These are phyloP conservation scores for Drosophila seclusa DNA, from an alignment of 2,888 invertebrate genomes.

Conservation along the genomic window DNA sequence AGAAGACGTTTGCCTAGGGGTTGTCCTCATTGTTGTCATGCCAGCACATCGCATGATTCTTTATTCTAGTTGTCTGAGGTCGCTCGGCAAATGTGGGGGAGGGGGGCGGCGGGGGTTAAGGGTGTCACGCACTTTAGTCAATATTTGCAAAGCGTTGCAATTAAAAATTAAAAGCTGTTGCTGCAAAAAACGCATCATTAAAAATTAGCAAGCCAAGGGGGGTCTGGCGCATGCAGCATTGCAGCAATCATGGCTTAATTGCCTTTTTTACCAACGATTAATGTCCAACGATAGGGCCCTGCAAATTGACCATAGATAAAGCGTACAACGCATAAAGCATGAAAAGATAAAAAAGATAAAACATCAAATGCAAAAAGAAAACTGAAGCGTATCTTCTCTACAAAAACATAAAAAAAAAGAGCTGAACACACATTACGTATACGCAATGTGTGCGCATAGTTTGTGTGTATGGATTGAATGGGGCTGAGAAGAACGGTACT, in stretches of 20 bases:
- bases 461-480: conserved; percentile 7
- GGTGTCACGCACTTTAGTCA: conserved; percentile 65
- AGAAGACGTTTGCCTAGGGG: conserved; percentile 34
- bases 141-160: conserved; percentile 68
- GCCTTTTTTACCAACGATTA: conserved; percentile 51
- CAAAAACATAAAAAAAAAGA: conserved; percentile 9
- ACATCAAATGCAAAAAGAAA: conserved; percentile 2
- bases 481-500: conserved; percentile 5
- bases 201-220: conserved; percentile 44
- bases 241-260: conserved; percentile 40
- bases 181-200: conserved; percentile 38
- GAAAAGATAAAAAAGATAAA: conserved; percentile 24
- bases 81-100: neutral
- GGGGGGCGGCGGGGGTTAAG: neutral
- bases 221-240: conserved; percentile 15
- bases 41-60: neutral
- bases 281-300: conserved; percentile 36
- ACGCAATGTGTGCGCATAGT: conserved; percentile 23
- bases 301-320: conserved; percentile 49
- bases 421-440: conserved; percentile 34
- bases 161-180: conserved; percentile 58
- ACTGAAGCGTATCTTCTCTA: conserved; percentile 32
- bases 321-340: conserved; percentile 14
- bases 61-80: conserved; percentile 33
- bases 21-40: conserved; percentile 27